Base-by-base conservation (phyloP, 2,888 invertebrate genomes). In the Margaritifera margaritifera region DNA sequence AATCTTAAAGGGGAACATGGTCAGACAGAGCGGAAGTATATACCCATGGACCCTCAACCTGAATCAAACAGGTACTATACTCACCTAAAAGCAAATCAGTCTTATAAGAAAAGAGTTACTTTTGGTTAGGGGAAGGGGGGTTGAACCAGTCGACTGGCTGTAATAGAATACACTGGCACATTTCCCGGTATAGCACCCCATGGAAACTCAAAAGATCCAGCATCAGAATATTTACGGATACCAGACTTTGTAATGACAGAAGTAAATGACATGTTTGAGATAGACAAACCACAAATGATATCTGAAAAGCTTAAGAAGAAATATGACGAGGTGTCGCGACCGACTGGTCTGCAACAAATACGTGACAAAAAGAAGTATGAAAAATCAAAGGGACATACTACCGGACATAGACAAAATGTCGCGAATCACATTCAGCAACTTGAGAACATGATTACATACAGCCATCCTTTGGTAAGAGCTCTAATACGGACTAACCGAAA, bases 31-130 rank as follows among this genome's bases (percentile, higher is more conserved):
- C 15, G 24, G 3, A 6, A 25, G 22, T 69, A 50, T 62, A 50
- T 24, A 4, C 71, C 71, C 18, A 25, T 71, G 24, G 53, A 67
- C 18, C 69, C 74, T 2, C 67, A 75, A 58, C 71, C 74, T 24
- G 52, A 22, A 27, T 22, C 55, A 8, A 53, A 62, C 20, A 56
- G 71, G 22, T 61, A 71, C 53, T 74, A 71, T 56, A 57, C 69
- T 4, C 56, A 59, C 2, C 27, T 60, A 8, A 71, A 67, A 51
- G 3, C 25, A n/a, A 62, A 69, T 50, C 19, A 51, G n/a, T 52
- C n/a, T 25, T 76, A 73, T 58, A 69, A 71, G 56, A 76, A 73
- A 57, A 64, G 63, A 20, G 66, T 71, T 4, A 67, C 76, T n/a
- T n/a, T 4, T 76, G 71, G 71, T 22, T 73, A 52, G 68, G 64